Evolutionary conservation across 2,113 vertebrate genomes (phyloP).

Genomic region (Ariopsis seemanni): DNA sequence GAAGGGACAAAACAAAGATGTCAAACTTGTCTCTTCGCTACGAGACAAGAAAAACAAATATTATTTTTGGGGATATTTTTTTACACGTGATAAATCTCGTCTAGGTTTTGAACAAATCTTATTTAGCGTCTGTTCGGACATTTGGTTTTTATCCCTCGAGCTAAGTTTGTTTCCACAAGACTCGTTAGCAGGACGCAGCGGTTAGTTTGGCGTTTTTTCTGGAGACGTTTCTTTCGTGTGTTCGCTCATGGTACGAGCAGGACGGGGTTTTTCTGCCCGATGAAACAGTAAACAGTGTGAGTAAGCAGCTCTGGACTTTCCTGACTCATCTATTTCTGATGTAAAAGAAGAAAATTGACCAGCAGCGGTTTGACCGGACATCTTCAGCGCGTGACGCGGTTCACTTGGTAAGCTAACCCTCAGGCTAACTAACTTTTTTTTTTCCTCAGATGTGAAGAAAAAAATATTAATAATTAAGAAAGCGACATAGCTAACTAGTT

Average conservation of each 20-base stretch:
- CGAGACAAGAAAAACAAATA: not conserved
- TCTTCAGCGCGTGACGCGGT: not conserved
- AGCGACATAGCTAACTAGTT: not conserved
- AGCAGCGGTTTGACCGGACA: not conserved
- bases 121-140: not conserved
- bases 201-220: not conserved
- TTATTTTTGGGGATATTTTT: not conserved
- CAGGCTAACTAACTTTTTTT: not conserved
- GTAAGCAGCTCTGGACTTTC: not conserved
- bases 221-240: not conserved
- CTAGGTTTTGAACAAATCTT: not conserved
- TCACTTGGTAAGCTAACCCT: not conserved
- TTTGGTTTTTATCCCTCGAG: not conserved
- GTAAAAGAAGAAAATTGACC: not conserved
- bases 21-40: not conserved
- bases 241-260: not conserved
- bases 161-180: not conserved
- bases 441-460: not conserved
- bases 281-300: not conserved
- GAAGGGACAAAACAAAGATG: conserved; percentile 22
- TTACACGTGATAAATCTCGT: not conserved
- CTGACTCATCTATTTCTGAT: not conserved
- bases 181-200: not conserved
- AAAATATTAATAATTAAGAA: too few species aligned
- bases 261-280: not conserved